Conservation (phyloP, 2,113 vertebrate species). For the Podocnemis expansa region DNA sequence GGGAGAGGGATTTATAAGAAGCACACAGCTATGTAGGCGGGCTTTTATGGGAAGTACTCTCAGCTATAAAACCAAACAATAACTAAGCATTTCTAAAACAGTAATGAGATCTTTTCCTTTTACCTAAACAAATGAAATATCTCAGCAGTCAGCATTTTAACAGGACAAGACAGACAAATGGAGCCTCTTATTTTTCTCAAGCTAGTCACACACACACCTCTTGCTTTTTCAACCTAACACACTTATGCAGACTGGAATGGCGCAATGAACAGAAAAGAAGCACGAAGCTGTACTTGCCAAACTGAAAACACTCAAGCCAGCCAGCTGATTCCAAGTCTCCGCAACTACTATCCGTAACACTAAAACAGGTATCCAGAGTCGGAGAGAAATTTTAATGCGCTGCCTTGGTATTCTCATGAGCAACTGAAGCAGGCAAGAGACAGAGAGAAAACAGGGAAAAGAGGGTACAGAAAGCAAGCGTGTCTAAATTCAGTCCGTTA, state of each 20-base stretch:
- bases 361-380: slow-evolving; percentile 94
- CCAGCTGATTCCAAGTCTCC: slow-evolving; percentile 76
- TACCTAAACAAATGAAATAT: slow-evolving; percentile 13
- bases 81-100: slow-evolving; percentile 39
- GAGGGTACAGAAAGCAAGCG: slow-evolving; percentile 61
- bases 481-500: slow-evolving; percentile 61
- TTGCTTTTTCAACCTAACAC: slow-evolving; percentile 22
- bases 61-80: slow-evolving; percentile 19
- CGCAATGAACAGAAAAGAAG: slow-evolving; percentile 49
- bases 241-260: neutral
- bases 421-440: slow-evolving; percentile 67
- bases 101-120: neutral
- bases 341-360: slow-evolving; percentile 95
- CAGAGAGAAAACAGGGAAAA: slow-evolving; percentile 64
- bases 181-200: slow-evolving; percentile 41
- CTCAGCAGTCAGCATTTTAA: slow-evolving; percentile 25
- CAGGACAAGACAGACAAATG: slow-evolving; percentile 21
- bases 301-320: slow-evolving; percentile 72
- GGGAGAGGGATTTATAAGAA: neutral
- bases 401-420: slow-evolving; percentile 90
- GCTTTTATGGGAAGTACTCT: neutral
- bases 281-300: slow-evolving; percentile 86
- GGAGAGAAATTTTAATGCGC: slow-evolving; percentile 93
- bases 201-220: slow-evolving; percentile 37
- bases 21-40: slow-evolving; percentile 1